Base-by-base conservation (phyloP, 1,140 invertebrate genomes). In the Drosophila guanche region DNA sequence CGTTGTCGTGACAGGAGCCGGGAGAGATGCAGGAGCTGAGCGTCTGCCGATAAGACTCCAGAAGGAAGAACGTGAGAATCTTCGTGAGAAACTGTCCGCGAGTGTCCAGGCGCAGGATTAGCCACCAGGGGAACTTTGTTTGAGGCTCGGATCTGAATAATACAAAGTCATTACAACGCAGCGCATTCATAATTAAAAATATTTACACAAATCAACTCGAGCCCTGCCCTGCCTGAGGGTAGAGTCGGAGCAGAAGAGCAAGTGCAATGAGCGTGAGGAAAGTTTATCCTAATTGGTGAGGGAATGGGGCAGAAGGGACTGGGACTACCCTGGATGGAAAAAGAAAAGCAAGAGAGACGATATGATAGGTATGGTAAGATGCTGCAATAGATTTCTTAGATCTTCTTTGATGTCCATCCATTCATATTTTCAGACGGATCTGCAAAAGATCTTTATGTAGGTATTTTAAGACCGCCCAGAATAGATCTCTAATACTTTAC, bases 151-250 rank as follows among this genome's bases (percentile, higher is more conserved):
- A 48, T 29, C 41, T 14, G 48, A 60, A 78, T 81, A 83, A 81
- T 76, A 88, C 78, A 69, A 79, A 88, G 78, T 88, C 83, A 88
- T 88, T 86, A 86, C 69, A 47, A 73, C 60, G 67, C 67, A 56
- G 70, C 58, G 70, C 57, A 71, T 84, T 84, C 75, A 85, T 79
- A 84, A 85, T 84, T 85, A 84, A 79, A 74, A 73, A 86, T 86
- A 69, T 86, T 80, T 76, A 73, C 59, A 68, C 62, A 69, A 59
- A 83, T 76, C 41, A 59, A 62, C 59, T 33, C 16, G 25, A 50
- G 65, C 27, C 14, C 25, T 56, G 29, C n/a, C n/a, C 42, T 55
- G 48, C 58, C 45, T 12, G 6, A 40, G 22, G 48, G 14, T 20
- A 6, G 53, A 14, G 43, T 12, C 16, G 8, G 53, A 14, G 27